Conservation (phyloP, 2,113 vertebrate species). For the Oncorhynchus nerka region DNA sequence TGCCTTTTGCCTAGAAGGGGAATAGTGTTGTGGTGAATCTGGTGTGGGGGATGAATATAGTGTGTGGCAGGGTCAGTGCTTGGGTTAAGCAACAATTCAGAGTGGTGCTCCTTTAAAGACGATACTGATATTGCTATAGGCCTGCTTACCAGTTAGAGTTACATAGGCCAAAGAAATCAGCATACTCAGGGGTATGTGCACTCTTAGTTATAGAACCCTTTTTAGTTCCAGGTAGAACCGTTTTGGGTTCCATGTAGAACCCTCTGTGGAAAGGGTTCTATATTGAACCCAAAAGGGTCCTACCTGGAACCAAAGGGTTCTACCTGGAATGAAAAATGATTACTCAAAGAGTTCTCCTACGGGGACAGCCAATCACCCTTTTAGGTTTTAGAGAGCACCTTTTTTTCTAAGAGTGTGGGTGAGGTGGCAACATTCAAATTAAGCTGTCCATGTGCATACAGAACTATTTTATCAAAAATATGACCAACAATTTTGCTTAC, state of each 20-base stretch:
- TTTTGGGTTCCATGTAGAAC: too few species aligned
- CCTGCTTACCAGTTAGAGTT: constrained; percentile 42
- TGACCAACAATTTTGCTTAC: not conserved
- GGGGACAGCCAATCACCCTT: too few species aligned
- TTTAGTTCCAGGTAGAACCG: too few species aligned
- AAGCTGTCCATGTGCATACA: not conserved
- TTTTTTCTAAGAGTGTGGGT: not conserved
- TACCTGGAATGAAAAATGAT: too few species aligned
- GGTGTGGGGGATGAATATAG: constrained; percentile 56
- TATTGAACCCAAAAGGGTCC: too few species aligned
- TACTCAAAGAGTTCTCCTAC: too few species aligned
- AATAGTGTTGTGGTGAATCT: constrained; percentile 57
- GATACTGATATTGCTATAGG: constrained; percentile 49
- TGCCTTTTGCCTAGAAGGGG: constrained; percentile 57
- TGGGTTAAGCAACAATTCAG: constrained; percentile 78
- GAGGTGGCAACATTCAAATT: not conserved
- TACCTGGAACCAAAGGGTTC: too few species aligned
- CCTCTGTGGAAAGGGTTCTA: too few species aligned
- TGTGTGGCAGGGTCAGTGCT: constrained; percentile 76
- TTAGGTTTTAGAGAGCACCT: too few species aligned
- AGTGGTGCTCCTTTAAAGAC: constrained; percentile 63
- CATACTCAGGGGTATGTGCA: too few species aligned
- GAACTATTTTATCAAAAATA: not conserved
- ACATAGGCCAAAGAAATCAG: constrained; percentile 29
- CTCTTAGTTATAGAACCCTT: too few species aligned